Conservation (phyloP, 2,888 invertebrate genomes). For the Entomobrya proxima region DNA sequence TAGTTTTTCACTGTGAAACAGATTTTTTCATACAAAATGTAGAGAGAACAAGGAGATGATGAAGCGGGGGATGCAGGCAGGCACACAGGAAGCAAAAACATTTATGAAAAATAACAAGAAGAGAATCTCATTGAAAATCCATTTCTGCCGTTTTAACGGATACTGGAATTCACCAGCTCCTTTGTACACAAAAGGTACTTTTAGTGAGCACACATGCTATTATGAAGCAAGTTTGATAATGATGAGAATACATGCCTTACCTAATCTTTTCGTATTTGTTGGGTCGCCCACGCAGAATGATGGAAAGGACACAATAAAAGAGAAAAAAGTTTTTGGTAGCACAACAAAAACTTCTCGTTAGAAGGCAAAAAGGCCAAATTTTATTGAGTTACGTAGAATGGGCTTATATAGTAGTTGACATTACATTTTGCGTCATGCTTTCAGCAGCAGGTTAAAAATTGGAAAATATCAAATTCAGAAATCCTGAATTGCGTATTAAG, state of each 20-base stretch:
- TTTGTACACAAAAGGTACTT: too few species aligned
- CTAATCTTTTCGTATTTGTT: neutral
- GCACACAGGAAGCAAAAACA: neutral
- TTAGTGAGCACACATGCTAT: too few species aligned
- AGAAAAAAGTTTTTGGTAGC: too few species aligned
- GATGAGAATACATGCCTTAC: neutral
- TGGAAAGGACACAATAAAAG: neutral
- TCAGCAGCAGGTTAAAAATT: conserved; percentile 15
- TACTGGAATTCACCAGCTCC: too few species aligned
- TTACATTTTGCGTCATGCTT: neutral
- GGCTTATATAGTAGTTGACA: neutral
- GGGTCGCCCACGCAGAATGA: neutral
- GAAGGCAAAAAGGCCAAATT: neutral
- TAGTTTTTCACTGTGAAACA: neutral
- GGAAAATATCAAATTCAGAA: neutral
- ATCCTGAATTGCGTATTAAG: neutral
- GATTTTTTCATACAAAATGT: neutral
- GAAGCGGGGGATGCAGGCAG: neutral
- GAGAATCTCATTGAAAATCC: conserved; percentile 13
- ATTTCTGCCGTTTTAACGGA: neutral
- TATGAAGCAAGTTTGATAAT: neutral
- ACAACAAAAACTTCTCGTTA: conserved; percentile 1
- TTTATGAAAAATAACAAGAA: conserved; percentile 1
- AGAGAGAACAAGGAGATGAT: neutral
- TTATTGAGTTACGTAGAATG: conserved; percentile 7